These are phyloP conservation scores for Zootoca vivipara DNA, from an alignment of 2,113 vertebrate species.

Conservation along the genomic window DNA sequence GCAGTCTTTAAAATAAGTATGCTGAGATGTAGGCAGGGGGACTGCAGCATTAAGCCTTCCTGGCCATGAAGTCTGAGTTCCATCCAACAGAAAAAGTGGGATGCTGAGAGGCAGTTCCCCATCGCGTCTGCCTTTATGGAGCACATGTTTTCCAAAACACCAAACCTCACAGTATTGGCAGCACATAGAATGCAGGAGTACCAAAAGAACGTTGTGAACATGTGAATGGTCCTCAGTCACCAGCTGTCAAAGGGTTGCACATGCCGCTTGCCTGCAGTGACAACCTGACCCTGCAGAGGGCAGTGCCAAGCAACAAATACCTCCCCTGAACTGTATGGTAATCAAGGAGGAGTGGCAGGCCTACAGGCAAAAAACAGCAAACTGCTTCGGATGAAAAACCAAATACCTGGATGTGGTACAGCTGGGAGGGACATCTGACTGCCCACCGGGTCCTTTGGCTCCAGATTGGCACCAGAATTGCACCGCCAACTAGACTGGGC, in stretches of 20 bases:
- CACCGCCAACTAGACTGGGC: neutral
- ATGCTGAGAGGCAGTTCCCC: neutral
- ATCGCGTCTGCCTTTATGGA: neutral
- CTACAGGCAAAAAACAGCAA: too few species aligned
- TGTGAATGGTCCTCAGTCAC: neutral
- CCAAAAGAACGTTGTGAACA: neutral
- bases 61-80: neutral
- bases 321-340: neutral
- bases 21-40: neutral
- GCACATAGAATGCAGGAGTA: accelerated
- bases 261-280: neutral
- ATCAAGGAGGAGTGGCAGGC: neutral
- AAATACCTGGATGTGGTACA: neutral
- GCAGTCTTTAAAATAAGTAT: neutral
- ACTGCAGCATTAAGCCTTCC: neutral
- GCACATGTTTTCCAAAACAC: neutral
- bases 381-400: neutral
- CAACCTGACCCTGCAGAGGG: neutral
- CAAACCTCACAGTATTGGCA: neutral
- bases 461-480: neutral
- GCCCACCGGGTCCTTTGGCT: neutral
- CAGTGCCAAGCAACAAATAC: neutral
- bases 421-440: neutral
- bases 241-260: too few species aligned
- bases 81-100: neutral